Evolutionary conservation across 2,888 invertebrate species (phyloP).

Genomic region (Podotricha telesiphe): DNA sequence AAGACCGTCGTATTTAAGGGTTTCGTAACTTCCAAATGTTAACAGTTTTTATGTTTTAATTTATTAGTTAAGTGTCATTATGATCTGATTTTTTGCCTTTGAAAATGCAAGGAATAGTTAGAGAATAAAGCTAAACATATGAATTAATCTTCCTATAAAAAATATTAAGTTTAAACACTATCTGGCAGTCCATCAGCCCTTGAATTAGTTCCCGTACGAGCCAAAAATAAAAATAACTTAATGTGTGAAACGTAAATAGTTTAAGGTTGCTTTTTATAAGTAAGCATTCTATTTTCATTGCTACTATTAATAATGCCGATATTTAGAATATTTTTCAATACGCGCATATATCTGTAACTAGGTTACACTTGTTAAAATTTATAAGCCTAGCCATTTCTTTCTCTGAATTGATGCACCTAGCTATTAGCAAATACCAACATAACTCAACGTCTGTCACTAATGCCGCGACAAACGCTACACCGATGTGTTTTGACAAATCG

Average conservation of each 20-base stretch:
- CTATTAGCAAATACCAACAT: slow-evolving; percentile 50
- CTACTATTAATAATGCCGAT: background rate
- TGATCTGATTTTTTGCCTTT: slow-evolving; percentile 61
- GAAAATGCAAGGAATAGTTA: slow-evolving; percentile 59
- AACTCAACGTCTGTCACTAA: slow-evolving; percentile 60
- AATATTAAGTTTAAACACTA: slow-evolving; percentile 37
- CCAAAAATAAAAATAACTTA: slow-evolving; percentile 24
- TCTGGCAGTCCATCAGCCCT: slow-evolving; percentile 26
- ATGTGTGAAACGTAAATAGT: slow-evolving; percentile 21
- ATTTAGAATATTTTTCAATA: background rate
- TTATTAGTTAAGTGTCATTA: slow-evolving; percentile 33
- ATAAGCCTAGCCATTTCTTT: slow-evolving; percentile 45
- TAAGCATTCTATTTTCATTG: slow-evolving; percentile 7
- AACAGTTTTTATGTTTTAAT: slow-evolving; percentile 52
- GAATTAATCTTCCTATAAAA: slow-evolving; percentile 63
- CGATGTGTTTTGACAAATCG: slow-evolving; percentile 67
- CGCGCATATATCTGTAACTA: slow-evolving; percentile 33
- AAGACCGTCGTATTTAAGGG: slow-evolving; percentile 63
- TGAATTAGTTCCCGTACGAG: slow-evolving; percentile 14
- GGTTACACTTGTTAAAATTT: slow-evolving; percentile 42
- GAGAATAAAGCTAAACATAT: slow-evolving; percentile 74
- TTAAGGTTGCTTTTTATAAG: slow-evolving; percentile 22
- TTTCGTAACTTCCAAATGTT: slow-evolving; percentile 61
- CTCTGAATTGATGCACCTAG: slow-evolving; percentile 57
- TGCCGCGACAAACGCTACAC: slow-evolving; percentile 65